Conservation (phyloP, 2,113 vertebrate genomes). For the Leptobrachium ailaonicum region DNA sequence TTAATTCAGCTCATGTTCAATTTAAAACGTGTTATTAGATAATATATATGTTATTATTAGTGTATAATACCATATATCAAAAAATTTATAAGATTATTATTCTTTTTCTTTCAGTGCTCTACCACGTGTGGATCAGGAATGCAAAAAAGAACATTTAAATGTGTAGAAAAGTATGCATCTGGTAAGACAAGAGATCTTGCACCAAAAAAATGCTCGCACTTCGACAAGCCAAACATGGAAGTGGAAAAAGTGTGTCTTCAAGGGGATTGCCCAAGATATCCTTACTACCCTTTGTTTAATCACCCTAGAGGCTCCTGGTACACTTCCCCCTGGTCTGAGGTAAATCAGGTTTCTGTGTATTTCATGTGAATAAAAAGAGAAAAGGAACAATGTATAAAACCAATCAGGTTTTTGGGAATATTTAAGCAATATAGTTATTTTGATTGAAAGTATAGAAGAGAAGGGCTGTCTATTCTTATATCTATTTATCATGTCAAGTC, state of each 20-base stretch:
- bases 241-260: conserved; percentile 69
- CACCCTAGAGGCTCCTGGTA: conserved; percentile 69
- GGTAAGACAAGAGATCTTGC: conserved; percentile 79
- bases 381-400: too few species aligned
- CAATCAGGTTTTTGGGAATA: too few species aligned
- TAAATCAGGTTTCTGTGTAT: conserved; percentile 40
- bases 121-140: conserved; percentile 74
- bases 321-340: conserved; percentile 82
- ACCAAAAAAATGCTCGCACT: conserved; percentile 73
- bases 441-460: too few species aligned
- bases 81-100: too few species aligned
- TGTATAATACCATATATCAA: too few species aligned
- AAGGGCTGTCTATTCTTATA: too few species aligned
- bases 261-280: conserved; percentile 63
- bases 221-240: conserved; percentile 69
- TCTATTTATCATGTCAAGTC: too few species aligned
- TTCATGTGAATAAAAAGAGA: too few species aligned
- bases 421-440: too few species aligned
- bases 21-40: too few species aligned
- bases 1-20: too few species aligned
- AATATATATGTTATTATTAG: too few species aligned
- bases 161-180: conserved; percentile 77
- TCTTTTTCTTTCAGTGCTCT: conserved; percentile 71
- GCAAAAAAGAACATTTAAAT: conserved; percentile 77
- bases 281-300: conserved; percentile 25